A percentile compares a stretch with the other conserved stretches of the same genome.
Conservation (phyloP, 1,140 invertebrate genomes). For the Aphis craccivora region DNA sequence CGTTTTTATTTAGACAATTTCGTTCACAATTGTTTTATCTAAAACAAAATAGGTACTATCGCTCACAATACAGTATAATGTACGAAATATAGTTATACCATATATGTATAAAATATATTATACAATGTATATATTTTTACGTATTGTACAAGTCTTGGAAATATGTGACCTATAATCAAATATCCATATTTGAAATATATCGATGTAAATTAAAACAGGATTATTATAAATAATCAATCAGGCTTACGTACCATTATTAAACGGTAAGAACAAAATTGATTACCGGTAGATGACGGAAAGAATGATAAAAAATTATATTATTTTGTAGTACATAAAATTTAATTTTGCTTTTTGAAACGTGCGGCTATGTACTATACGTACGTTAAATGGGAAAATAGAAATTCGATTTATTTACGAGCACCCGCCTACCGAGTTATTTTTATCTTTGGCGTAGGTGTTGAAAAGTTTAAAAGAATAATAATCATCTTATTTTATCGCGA, state of each 20-base stretch:
- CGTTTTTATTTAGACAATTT: constrained; percentile 2
- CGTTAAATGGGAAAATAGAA: background rate
- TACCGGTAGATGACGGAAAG: background rate
- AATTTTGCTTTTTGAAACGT: background rate
- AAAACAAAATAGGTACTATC: background rate
- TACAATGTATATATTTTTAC: background rate
- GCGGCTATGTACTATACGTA: background rate
- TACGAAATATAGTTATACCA: background rate
- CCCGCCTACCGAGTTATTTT: constrained; percentile 32
- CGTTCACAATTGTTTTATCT: background rate
- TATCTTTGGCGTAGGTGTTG: constrained; percentile 14
- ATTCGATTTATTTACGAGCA: constrained; percentile 41
- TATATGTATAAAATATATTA: background rate
- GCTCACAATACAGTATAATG: background rate
- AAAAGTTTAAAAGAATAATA: constrained; percentile 6
- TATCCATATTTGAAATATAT: background rate
- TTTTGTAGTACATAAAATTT: background rate
- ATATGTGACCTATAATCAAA: background rate
- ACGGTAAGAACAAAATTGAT: background rate
- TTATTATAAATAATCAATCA: background rate
- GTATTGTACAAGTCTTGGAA: background rate
- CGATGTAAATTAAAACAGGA: background rate
- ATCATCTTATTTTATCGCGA: background rate
- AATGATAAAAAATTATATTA: background rate
- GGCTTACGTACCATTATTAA: background rate